Evolutionary conservation across 1,140 invertebrate genomes (phyloP), one percentile per base, ranked within the genome.

Genomic region (Lysiphlebus fabarum): DNA sequence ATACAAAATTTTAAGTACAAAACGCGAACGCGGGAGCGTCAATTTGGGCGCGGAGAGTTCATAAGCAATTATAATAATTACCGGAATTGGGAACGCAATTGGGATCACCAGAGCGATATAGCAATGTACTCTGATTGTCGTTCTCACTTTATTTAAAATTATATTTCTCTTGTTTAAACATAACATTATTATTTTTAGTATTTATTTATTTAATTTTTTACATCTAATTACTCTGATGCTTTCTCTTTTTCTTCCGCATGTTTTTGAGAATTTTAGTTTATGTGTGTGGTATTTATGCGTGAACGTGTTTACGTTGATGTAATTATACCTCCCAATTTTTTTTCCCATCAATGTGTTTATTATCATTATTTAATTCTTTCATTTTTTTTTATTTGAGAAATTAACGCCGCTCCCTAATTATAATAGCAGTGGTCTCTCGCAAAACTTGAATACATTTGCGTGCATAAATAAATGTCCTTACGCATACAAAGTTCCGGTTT

Each of bases 51-150:
- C 66, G 67, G 67, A 65, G 61, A 61, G 45, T 44, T 47, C 54
- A 60, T 45, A 33, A 65, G 69, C 69, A 74, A 76, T 76, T 76
- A 75, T 74, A 65, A 76, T 76, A 76, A 76, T 76, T 75, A 74
- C 71, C 69, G 73, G 70, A 70, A 70, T 70, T 64, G 56, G 65
- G 67, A 57, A 60, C 62, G 67, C 61, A 71, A 71, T 71, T 67
- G 64, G 67, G 65, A 63, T 67, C 68, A 67, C 51, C 64, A 60
- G 58, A 65, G 62, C 64, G 67, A 61, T 61, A 26, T 26, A 62
- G 65, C 67, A 67, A 64, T 60, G 62, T 48, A 58, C 43, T 56
- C 53, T 38, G 49, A 51, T 51, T 51, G 38, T 33, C 48, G 17
- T 37, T 51, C 49, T 51, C 49, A 51, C 49, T 51, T 36, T 51